Evolutionary conservation across 2,113 vertebrate species (phyloP).

Genomic region (Hassar affinis): DNA sequence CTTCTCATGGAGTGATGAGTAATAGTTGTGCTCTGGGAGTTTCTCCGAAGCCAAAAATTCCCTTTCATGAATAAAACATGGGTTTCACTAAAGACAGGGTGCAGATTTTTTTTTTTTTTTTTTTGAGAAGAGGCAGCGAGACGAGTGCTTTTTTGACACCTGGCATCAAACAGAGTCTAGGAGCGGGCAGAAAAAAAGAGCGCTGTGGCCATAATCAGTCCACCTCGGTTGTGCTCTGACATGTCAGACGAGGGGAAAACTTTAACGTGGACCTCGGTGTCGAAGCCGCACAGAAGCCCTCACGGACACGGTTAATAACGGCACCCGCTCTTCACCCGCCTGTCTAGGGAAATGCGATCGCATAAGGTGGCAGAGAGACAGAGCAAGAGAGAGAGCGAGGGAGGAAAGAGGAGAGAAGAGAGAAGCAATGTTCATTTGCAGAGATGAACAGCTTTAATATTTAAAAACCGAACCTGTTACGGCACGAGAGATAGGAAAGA

Average conservation of each 20-base stretch:
- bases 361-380: slow-evolving; percentile 52
- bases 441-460: slow-evolving; percentile 66
- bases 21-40: slow-evolving; percentile 25
- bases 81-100: background rate
- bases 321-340: slow-evolving; percentile 56
- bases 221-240: slow-evolving; percentile 23
- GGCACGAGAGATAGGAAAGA: slow-evolving; percentile 55
- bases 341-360: slow-evolving; percentile 56
- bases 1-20: slow-evolving; percentile 8
- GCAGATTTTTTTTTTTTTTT: background rate
- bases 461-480: slow-evolving; percentile 64
- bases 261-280: slow-evolving; percentile 35
- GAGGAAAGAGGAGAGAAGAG: background rate
- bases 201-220: slow-evolving; percentile 26
- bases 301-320: slow-evolving; percentile 59
- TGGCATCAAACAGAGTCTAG: slow-evolving; percentile 17
- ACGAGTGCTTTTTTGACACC: slow-evolving; percentile 21
- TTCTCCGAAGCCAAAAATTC: slow-evolving; percentile 24
- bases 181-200: background rate
- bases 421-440: slow-evolving; percentile 50
- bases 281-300: background rate
- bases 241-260: background rate
- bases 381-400: background rate
- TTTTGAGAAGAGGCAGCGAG: background rate
- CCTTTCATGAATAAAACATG: slow-evolving; percentile 38